Evolutionary conservation across 2,888 invertebrate species (phyloP).

Genomic region (Ecliptopera silaceata): DNA sequence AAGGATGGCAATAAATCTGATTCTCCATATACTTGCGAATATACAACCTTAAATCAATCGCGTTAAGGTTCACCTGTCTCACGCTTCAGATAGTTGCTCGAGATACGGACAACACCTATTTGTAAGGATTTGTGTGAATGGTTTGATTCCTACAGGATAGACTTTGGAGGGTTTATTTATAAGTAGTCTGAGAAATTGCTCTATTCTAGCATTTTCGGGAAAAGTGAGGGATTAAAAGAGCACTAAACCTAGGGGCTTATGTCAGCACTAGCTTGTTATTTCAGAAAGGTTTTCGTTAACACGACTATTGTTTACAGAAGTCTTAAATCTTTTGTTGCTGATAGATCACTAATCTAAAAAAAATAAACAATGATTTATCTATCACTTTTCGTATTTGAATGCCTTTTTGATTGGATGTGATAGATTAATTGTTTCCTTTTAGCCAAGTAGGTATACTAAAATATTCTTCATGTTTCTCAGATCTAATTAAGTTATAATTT

Average conservation of each 20-base stretch:
- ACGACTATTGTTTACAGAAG: no score
- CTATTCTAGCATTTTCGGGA: not conserved
- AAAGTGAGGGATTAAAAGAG: no score
- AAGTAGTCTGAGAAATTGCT: constrained; percentile 19
- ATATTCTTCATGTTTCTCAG: no score
- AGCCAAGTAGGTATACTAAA: not conserved
- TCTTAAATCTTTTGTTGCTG: no score
- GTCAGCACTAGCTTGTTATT: no score
- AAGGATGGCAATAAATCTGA: constrained; percentile 74
- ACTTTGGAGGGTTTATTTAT: constrained; percentile 38
- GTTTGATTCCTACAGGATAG: constrained; percentile 54
- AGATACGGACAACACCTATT: constrained; percentile 57
- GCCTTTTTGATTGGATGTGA: no score
- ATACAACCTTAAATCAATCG: constrained; percentile 55
- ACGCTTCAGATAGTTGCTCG: constrained; percentile 48
- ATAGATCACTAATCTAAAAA: no score
- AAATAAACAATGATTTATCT: no score
- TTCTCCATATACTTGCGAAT: constrained; percentile 54
- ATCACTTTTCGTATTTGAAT: no score
- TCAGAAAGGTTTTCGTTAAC: no score
- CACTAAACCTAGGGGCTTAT: no score
- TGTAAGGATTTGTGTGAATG: constrained; percentile 49
- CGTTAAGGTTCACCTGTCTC: constrained; percentile 60
- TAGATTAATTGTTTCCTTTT: not conserved
- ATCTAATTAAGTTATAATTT: constrained; percentile 32